phyloP scores from a whole-genome alignment of 2,113 vertebrate species.

The Romanogobio albipinnatus region DNA sequence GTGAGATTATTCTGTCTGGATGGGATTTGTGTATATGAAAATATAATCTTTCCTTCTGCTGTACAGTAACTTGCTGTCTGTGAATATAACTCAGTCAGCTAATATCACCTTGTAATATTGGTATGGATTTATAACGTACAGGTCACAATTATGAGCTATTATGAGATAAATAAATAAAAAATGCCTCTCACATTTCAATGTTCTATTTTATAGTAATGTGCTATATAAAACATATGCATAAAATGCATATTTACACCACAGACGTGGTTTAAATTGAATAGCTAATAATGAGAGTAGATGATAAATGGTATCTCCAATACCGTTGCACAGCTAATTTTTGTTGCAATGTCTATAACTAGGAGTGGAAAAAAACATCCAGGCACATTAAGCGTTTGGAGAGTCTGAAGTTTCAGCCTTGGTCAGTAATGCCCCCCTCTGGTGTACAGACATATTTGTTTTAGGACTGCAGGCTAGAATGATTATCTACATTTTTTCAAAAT shows the following conservation, averaged over 20 bases:
- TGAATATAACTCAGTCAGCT: background rate
- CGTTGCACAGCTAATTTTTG: background rate
- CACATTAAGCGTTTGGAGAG: background rate
- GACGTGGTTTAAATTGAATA: background rate
- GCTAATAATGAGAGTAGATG: background rate
- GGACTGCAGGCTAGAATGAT: background rate
- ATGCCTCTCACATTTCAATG: background rate
- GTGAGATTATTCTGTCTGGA: constrained; percentile 13
- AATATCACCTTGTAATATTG: background rate
- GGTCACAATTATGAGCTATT: background rate
- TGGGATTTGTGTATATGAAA: background rate
- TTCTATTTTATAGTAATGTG: background rate
- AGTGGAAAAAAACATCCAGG: background rate
- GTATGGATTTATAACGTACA: background rate
- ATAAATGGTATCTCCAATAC: background rate
- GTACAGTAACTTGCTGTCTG: background rate
- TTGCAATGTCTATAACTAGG: constrained; percentile 15
- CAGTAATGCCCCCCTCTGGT: constrained; percentile 40
- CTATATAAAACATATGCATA: background rate
- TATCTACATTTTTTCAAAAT: background rate
- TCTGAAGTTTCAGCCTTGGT: constrained; percentile 35
- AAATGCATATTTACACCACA: background rate
- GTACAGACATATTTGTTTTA: constrained; percentile 9
- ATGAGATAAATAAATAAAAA: background rate
- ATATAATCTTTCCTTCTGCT: background rate